These are phyloP conservation scores for Plectus sambesii DNA, from an alignment of 1,140 invertebrate species.

Conservation along the genomic window DNA sequence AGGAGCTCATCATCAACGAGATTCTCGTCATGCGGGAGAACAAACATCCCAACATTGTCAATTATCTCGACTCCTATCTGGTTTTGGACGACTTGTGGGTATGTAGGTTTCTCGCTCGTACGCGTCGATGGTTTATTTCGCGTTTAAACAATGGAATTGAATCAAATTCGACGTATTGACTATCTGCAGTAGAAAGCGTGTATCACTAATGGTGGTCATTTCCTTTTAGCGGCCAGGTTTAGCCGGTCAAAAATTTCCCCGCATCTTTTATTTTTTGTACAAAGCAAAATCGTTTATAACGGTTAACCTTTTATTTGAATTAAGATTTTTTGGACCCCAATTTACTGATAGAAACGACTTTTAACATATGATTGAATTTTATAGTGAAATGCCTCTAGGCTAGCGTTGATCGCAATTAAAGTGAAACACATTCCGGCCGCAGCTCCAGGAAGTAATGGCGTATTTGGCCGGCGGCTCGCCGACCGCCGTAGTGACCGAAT, in stretches of 20 bases:
- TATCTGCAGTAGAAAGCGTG: too few relatives aligned
- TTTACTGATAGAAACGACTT: constrained; percentile 3
- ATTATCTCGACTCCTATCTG: constrained; percentile 94
- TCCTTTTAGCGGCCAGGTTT: too few relatives aligned
- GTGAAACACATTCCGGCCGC: too few relatives aligned
- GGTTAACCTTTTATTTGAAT: too few relatives aligned
- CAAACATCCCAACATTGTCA: constrained; percentile 89
- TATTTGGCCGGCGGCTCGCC: constrained; percentile 93
- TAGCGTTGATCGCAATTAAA: too few relatives aligned
- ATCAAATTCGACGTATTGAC: neutral
- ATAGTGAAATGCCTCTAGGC: too few relatives aligned
- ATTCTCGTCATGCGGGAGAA: constrained; percentile 94
- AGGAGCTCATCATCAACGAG: constrained; percentile 98
- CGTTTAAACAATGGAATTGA: neutral
- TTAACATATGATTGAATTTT: constrained; percentile 7
- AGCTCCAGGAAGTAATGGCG: constrained; percentile 90
- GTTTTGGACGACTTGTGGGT: constrained; percentile 91
- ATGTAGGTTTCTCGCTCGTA: constrained; percentile 50
- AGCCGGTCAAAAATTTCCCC: too few relatives aligned
- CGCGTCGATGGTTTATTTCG: constrained; percentile 12
- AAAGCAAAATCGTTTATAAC: too few relatives aligned
- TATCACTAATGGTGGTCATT: too few relatives aligned
- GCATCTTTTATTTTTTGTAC: too few relatives aligned
- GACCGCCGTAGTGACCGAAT: constrained; percentile 99
- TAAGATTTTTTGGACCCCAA: constrained; percentile 2